Conservation (phyloP, 1,140 invertebrate genomes). For the Drosophila dunni region DNA sequence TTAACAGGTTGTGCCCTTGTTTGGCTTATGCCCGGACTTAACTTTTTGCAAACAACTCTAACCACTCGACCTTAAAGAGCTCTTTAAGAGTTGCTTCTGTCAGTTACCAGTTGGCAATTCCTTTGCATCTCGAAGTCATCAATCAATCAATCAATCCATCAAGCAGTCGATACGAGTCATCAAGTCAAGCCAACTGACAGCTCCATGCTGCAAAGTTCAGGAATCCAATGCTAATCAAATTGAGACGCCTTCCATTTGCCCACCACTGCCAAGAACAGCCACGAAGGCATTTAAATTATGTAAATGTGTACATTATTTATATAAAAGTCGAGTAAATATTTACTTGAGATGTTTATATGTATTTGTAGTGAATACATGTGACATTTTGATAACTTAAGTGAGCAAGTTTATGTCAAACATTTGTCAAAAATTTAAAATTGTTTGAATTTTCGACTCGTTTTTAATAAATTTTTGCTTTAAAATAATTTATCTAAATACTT, state of each 20-base stretch:
- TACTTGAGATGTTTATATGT: too few relatives aligned
- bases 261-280: conserved; percentile 13
- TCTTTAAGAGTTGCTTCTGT: conserved; percentile 22
- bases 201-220: conserved; percentile 61
- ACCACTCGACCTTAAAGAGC: conserved; percentile 19
- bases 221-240: conserved; percentile 77
- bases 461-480: too few relatives aligned
- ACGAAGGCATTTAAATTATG: conserved; percentile 60
- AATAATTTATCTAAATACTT: too few relatives aligned
- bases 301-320: conserved; percentile 27
- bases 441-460: neutral
- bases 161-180: conserved; percentile 64
- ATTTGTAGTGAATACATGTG: neutral
- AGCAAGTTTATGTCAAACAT: too few relatives aligned
- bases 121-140: conserved; percentile 44
- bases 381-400: neutral
- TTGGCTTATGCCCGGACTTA: neutral
- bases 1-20: conserved; percentile 63
- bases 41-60: neutral
- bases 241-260: conserved; percentile 16
- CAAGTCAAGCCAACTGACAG: conserved; percentile 69
- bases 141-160: conserved; percentile 63
- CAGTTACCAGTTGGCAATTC: conserved; percentile 2
- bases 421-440: neutral
- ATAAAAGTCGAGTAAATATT: neutral